Conservation (phyloP, 2,888 invertebrate genomes). For the Apantesis nais region DNA sequence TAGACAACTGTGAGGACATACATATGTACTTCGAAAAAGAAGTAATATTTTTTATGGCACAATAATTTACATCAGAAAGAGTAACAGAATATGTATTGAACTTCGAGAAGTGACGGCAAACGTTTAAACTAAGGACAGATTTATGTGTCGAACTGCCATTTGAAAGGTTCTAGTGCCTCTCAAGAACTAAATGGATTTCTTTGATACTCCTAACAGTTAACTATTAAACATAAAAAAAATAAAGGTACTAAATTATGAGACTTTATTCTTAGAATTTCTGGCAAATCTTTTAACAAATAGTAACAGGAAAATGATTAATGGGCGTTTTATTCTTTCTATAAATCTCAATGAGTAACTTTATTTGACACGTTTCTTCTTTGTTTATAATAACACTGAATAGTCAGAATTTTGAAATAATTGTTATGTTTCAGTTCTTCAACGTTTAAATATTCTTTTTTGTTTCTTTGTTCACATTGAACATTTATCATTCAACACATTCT, state of each 20-base stretch:
- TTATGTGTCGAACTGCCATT: conserved; percentile 38
- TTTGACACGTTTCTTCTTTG: conserved; percentile 2
- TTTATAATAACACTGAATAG: neutral
- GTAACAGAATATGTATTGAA: conserved; percentile 21
- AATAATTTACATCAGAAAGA: conserved; percentile 4
- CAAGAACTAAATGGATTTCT: conserved; percentile 16
- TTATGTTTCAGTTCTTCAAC: neutral
- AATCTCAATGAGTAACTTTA: conserved; percentile 7
- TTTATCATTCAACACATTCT: neutral
- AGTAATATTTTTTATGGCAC: neutral
- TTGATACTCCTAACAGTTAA: conserved; percentile 15
- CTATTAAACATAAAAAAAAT: conserved; percentile 8
- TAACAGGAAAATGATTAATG: conserved; percentile 10
- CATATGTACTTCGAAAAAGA: neutral
- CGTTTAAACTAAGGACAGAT: conserved; percentile 29
- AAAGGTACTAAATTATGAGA: conserved; percentile 13
- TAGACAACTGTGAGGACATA: neutral
- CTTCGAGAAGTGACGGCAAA: conserved; percentile 31
- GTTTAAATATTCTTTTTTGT: neutral
- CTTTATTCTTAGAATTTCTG: conserved; percentile 14
- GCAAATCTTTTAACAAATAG: conserved; percentile 18
- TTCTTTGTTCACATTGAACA: neutral
- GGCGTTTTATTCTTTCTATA: conserved; percentile 6
- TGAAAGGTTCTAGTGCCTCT: conserved; percentile 33
- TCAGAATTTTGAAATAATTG: neutral